These are phyloP conservation scores for Myoxocephalus aenaeus DNA, from an alignment of 2,797 vertebrate genomes.

Conservation along the genomic window DNA sequence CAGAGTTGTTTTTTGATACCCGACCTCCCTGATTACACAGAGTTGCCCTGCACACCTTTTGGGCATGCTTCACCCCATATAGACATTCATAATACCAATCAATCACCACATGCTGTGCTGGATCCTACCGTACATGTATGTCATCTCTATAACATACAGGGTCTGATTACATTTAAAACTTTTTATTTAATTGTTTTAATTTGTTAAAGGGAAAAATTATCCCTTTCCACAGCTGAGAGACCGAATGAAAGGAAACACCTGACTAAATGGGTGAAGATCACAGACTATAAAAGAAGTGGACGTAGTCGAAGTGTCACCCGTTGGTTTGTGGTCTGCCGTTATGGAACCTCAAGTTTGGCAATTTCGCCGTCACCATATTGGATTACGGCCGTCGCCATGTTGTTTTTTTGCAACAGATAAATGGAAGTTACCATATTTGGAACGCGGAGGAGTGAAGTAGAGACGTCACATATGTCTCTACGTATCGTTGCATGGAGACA, in stretches of 20 bases:
- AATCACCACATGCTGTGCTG: slow-evolving; percentile 24
- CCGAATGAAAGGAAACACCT: not conserved
- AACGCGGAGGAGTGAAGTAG: not conserved
- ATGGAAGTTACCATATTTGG: not conserved
- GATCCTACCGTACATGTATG: not conserved
- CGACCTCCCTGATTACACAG: slow-evolving; percentile 38
- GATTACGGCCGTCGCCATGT: not conserved
- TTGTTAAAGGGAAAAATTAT: not conserved
- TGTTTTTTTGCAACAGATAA: not conserved
- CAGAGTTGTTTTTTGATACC: slow-evolving; percentile 47
- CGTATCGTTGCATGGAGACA: not conserved
- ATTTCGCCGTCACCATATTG: too few species aligned
- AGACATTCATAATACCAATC: slow-evolving; percentile 23
- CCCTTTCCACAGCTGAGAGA: not conserved
- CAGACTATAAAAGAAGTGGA: too few species aligned
- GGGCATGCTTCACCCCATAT: slow-evolving; percentile 33
- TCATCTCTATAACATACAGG: not conserved
- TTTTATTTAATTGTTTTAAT: not conserved
- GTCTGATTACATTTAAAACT: not conserved
- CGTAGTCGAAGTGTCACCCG: too few species aligned
- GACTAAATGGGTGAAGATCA: not conserved
- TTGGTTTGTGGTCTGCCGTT: too few species aligned
- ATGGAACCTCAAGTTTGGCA: too few species aligned
- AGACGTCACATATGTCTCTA: not conserved
- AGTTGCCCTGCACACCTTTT: slow-evolving; percentile 24